Conservation (phyloP, 1,140 invertebrate species). For the Steinernema khuongi region DNA sequence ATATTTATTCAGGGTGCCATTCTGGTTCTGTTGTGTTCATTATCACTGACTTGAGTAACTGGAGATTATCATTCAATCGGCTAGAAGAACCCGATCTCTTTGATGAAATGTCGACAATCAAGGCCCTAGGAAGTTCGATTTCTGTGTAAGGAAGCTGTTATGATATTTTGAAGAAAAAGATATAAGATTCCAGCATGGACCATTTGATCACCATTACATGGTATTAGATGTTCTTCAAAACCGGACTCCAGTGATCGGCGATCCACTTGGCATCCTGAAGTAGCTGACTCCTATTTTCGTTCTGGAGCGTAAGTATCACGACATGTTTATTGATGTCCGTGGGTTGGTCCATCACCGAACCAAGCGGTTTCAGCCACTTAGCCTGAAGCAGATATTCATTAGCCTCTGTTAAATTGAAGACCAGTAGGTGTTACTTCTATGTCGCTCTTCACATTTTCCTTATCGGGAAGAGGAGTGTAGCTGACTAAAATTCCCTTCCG, state of each 20-base stretch:
- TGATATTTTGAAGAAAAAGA: too few relatives aligned
- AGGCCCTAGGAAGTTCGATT: too few relatives aligned
- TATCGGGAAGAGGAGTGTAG: not conserved
- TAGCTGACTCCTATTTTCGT: not conserved
- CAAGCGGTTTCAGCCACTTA: not conserved
- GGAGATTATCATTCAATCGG: too few relatives aligned
- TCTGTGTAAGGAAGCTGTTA: too few relatives aligned
- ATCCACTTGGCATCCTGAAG: not conserved
- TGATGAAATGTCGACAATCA: too few relatives aligned
- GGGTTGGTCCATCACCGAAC: not conserved
- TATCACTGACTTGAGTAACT: too few relatives aligned
- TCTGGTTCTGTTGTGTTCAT: too few relatives aligned
- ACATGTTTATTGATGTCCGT: not conserved
- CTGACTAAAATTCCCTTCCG: not conserved
- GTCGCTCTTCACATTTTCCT: not conserved
- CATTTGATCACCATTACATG: too few relatives aligned
- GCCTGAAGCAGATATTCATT: not conserved
- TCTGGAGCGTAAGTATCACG: not conserved
- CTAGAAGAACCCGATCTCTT: too few relatives aligned
- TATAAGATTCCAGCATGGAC: too few relatives aligned
- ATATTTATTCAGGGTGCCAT: too few relatives aligned
- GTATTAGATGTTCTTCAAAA: not conserved
- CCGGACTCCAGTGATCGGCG: not conserved
- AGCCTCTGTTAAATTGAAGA: not conserved
- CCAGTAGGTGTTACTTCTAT: not conserved